phyloP scores from a whole-genome alignment of 2,797 vertebrate species.

The Sphenopsis melanotis region DNA sequence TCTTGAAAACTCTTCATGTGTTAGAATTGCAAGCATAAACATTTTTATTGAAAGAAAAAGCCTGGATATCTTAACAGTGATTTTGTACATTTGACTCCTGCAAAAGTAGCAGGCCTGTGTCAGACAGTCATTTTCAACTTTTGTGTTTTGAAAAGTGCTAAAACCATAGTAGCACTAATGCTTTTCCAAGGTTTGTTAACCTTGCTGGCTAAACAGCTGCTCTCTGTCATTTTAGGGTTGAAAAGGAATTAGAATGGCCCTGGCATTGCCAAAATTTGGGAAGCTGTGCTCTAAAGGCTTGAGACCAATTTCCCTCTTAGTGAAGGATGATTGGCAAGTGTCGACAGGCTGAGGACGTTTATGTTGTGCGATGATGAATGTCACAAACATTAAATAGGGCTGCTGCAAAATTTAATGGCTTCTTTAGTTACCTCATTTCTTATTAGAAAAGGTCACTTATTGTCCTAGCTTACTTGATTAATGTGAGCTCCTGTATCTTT shows the following conservation, averaged over 20 bases:
- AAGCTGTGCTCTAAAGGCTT: slow-evolving; percentile 24
- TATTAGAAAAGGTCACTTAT: slow-evolving; percentile 76
- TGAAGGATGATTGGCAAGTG: slow-evolving; percentile 62
- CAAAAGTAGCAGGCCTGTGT: slow-evolving; percentile 6
- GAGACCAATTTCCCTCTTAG: slow-evolving; percentile 20
- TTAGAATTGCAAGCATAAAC: slow-evolving; percentile 21
- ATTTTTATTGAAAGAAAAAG: slow-evolving; percentile 35
- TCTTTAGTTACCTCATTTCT: slow-evolving; percentile 64
- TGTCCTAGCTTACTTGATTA: slow-evolving; percentile 67
- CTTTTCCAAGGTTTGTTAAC: slow-evolving; percentile 71
- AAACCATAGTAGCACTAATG: slow-evolving; percentile 53
- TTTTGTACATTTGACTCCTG: slow-evolving; percentile 32
- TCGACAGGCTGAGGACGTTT: slow-evolving; percentile 35
- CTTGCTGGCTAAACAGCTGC: slow-evolving; percentile 63
- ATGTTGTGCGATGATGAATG: slow-evolving; percentile 61
- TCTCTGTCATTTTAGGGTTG: slow-evolving; percentile 56
- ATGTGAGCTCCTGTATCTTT: slow-evolving; percentile 63
- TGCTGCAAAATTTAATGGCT: slow-evolving; percentile 60
- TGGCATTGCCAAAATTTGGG: slow-evolving; percentile 37
- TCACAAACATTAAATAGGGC: slow-evolving; percentile 55
- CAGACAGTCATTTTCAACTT: slow-evolving; percentile 55
- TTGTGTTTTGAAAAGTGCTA: slow-evolving; percentile 39
- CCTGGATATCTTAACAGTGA: slow-evolving; percentile 7
- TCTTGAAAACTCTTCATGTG: slow-evolving; percentile 1
- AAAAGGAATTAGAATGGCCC: slow-evolving; percentile 42